Percentiles rank a stretch among this genome's conserved stretches.
Evolutionary conservation across 2,113 vertebrate genomes (phyloP).

Genomic region (Tupaia tana): DNA sequence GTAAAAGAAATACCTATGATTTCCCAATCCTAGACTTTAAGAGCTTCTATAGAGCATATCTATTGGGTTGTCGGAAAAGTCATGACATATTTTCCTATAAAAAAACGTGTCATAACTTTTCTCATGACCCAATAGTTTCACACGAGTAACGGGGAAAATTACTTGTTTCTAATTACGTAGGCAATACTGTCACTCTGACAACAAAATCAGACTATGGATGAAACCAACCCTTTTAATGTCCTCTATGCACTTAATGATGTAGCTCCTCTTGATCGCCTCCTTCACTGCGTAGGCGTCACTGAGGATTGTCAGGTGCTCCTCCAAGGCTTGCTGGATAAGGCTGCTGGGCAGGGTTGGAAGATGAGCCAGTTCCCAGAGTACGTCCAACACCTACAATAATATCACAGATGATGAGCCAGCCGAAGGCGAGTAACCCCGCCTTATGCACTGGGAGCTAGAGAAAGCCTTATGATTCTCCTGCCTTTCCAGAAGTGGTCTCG

Average conservation of each 20-base stretch:
- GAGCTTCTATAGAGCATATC: slow-evolving; percentile 52
- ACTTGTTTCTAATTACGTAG: slow-evolving; percentile 12
- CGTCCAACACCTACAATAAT: slow-evolving; percentile 93
- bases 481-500: slow-evolving; percentile 97
- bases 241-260: slow-evolving; percentile 99
- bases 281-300: slow-evolving; percentile 99
- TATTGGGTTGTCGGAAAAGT: no score
- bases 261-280: slow-evolving; percentile 95
- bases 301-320: slow-evolving; percentile 97
- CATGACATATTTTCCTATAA: no score
- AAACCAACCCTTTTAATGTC: slow-evolving; percentile 97
- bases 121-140: slow-evolving; percentile 14
- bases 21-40: slow-evolving; percentile 76
- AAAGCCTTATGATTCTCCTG: slow-evolving; percentile 74
- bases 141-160: slow-evolving; percentile 20
- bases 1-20: slow-evolving; percentile 78
- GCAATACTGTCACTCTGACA: not conserved
- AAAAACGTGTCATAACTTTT: no score
- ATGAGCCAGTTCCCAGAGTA: slow-evolving; percentile 98
- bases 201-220: not conserved
- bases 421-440: not conserved
- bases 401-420: slow-evolving; percentile 43
- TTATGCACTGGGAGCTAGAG: not conserved
- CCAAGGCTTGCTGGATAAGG: slow-evolving; percentile 97
- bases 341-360: slow-evolving; percentile 94